Evolutionary conservation across 2,888 invertebrate species (phyloP), one percentile per base, ranked within the genome.

Genomic region (Lingula anatina): DNA sequence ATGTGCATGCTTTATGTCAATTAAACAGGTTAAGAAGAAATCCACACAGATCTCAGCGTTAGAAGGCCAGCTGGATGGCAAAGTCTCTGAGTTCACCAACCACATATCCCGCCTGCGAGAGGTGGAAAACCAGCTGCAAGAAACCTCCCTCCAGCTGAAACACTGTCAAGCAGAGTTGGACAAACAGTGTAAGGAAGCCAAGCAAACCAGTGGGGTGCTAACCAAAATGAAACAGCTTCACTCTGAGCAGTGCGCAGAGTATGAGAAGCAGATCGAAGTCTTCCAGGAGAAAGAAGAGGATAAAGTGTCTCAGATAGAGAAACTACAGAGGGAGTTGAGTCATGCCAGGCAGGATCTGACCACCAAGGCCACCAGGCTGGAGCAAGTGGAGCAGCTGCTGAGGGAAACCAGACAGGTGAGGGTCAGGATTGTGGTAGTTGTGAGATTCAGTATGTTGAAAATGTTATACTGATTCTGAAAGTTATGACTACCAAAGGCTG

Each of bases 21-120:
- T n/a, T n/a, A n/a, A n/a, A n/a, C 52, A 71, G 70, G 44, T 65
- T 5, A 50, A 68, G 31, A 64, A 68, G 46, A 68, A 66, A 46
- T 55, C 59, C 2, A 59, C 61, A 5, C 61, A 62, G 45, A 53
- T 68, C 5, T 47, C 59, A 3, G 53, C 47, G 5, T 50, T 66
- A 26, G 69, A 68, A 43, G 55, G 61, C 31, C 61, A 67, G 47
- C 52, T 71, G 15, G 62, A 65, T 24, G 68, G 66, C 28, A 68
- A 68, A 45, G 59, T 57, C 5, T 44, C 55, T 0, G 65, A 66
- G 46, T 60, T 66, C 40, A 54, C 61, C 1, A 59, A 57, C 23
- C 62, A 64, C 36, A 50, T 64, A 2, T 47, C 60, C 9, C 54
- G 56, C 25, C 51, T 65, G 42, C 57, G 60, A 42, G 61, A 66